phyloP scores from a whole-genome alignment of 2,888 invertebrate genomes.

The Bombyx huttoni region DNA sequence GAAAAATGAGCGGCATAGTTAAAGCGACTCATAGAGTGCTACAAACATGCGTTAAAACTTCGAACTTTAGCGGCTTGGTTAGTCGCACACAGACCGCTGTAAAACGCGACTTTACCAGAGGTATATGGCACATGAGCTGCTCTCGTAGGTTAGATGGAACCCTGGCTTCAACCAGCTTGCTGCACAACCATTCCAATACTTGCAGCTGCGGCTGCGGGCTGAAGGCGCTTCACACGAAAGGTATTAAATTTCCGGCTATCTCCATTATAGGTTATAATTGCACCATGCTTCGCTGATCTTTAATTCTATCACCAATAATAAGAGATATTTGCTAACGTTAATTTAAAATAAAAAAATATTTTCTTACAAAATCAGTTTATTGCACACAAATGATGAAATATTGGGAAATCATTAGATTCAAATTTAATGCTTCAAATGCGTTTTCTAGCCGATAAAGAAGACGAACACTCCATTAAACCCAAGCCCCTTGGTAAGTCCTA shows the following conservation, averaged over 20 bases:
- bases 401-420: background rate
- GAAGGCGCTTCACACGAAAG: conserved; percentile 78
- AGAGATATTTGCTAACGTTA: background rate
- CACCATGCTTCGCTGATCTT: conserved; percentile 28
- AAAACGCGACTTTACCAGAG: conserved; percentile 78
- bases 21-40: conserved; percentile 72
- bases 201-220: conserved; percentile 80
- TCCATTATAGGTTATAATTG: conserved; percentile 45
- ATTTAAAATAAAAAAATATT: too few relatives aligned
- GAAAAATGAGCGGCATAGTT: conserved; percentile 77
- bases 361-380: too few relatives aligned
- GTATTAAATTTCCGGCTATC: conserved; percentile 39
- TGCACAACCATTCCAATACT: conserved; percentile 72
- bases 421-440: conserved; percentile 2
- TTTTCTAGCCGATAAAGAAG: conserved; percentile 36
- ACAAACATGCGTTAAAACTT: conserved; percentile 47
- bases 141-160: conserved; percentile 48
- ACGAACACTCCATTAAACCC: conserved; percentile 22
- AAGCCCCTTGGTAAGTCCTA: conserved; percentile 55
- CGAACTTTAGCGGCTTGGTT: conserved; percentile 41
- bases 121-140: conserved; percentile 81
- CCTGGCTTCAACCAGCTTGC: conserved; percentile 35
- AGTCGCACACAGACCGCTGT: conserved; percentile 49
- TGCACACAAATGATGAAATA: background rate
- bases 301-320: background rate